A percentile compares a stretch with the other conserved stretches of the same genome.
phyloP scores from a whole-genome alignment of 2,797 vertebrate species.

The Pangasius larnaudii region DNA sequence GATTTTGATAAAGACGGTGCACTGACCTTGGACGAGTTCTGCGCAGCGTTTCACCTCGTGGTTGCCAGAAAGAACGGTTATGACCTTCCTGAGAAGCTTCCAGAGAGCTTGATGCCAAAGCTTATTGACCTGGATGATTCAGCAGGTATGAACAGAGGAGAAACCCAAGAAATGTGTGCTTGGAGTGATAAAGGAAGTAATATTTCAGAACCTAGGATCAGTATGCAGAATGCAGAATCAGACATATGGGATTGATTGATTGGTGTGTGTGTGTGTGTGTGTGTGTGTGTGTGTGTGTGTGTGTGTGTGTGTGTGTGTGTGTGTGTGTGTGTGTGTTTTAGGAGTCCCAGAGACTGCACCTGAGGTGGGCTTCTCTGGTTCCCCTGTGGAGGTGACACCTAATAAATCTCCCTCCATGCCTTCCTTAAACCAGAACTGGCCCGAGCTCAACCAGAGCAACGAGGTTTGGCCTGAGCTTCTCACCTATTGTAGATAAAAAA shows the following conservation, averaged over 20 bases:
- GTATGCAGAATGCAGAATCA: not conserved
- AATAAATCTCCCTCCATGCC: constrained; percentile 99
- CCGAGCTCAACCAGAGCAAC: constrained; percentile 96
- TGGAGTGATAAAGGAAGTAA: not conserved
- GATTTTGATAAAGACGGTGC: constrained; percentile 99
- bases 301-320: constrained; percentile 1
- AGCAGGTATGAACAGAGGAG: constrained; percentile 76
- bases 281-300: constrained; percentile 4
- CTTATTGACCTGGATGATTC: constrained; percentile 98
- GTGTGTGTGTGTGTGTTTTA: constrained; percentile 60
- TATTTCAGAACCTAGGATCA: not conserved
- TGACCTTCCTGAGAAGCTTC: constrained; percentile 96
- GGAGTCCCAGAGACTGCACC: constrained; percentile 84
- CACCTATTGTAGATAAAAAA: not conserved
- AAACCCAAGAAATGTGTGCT: not conserved
- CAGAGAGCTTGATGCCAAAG: constrained; percentile 99
- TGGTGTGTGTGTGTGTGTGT: not conserved
- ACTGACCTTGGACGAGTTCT: constrained; percentile 96
- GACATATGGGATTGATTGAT: not conserved
- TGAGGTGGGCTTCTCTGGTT: constrained; percentile 91
- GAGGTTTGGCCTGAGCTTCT: constrained; percentile 82
- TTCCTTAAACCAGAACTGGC: constrained; percentile 97
- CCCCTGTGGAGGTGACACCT: constrained; percentile 93
- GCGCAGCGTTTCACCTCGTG: constrained; percentile 97
- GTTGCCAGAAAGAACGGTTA: constrained; percentile 98